Conservation (phyloP, 2,888 invertebrate genomes). For the Papilio elwesi region DNA sequence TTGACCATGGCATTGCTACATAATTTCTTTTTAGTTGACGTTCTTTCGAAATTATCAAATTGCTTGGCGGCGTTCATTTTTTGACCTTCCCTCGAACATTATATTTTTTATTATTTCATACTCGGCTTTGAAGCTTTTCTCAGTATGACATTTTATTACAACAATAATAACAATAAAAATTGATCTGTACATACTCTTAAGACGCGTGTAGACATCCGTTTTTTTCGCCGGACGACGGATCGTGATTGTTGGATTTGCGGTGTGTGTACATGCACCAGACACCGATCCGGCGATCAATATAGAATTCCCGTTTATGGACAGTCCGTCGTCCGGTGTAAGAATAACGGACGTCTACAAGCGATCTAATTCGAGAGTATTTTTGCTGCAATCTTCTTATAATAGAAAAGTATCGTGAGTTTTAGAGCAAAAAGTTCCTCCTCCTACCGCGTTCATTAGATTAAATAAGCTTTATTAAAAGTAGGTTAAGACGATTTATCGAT, state of each 20-base stretch:
- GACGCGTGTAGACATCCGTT: too few relatives aligned
- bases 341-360: too few relatives aligned
- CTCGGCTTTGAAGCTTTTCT: background rate
- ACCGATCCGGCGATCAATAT: too few relatives aligned
- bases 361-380: too few relatives aligned
- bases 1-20: constrained; percentile 77
- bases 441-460: background rate
- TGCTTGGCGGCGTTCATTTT: constrained; percentile 40
- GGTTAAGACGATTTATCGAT: background rate
- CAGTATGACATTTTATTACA: background rate
- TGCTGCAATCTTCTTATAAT: too few relatives aligned
- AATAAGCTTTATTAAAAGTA: background rate
- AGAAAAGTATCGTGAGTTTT: too few relatives aligned
- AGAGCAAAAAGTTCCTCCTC: background rate
- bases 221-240: too few relatives aligned
- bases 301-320: too few relatives aligned
- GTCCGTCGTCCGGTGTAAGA: too few relatives aligned
- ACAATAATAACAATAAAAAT: background rate
- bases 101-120: background rate
- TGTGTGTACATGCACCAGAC: too few relatives aligned
- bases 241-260: too few relatives aligned
- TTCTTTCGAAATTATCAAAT: constrained; percentile 55
- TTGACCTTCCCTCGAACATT: constrained; percentile 15
- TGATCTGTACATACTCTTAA: background rate
- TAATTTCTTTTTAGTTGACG: constrained; percentile 62